Conservation (phyloP, 2,888 invertebrate genomes). For the Zaprionus bogoriensis region DNA sequence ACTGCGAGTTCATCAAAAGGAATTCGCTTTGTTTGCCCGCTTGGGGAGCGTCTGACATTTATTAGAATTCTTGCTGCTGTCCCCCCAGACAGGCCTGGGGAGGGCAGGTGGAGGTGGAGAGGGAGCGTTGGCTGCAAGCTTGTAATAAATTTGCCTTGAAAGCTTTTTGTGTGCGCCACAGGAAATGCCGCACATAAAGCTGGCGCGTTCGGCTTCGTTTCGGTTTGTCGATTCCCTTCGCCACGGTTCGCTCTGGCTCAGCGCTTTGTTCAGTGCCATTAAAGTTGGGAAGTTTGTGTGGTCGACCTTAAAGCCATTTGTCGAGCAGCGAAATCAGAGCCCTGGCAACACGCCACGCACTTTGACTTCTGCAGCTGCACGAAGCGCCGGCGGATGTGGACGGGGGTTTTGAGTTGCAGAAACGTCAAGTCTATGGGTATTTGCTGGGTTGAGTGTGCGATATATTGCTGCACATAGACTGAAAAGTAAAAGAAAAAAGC, state of each 20-base stretch:
- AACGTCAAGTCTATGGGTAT: not conserved
- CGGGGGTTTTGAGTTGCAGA: not conserved
- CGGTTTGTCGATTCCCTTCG: slow-evolving; percentile 63
- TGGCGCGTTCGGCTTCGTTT: slow-evolving; percentile 51
- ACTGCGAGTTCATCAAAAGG: slow-evolving; percentile 79
- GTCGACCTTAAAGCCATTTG: slow-evolving; percentile 70
- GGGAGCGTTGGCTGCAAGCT: slow-evolving; percentile 2
- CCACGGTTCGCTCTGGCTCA: slow-evolving; percentile 7
- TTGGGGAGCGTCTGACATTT: slow-evolving; percentile 71
- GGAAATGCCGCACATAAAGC: slow-evolving; percentile 41
- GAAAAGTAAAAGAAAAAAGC: not conserved
- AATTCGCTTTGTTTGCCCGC: slow-evolving; percentile 58
- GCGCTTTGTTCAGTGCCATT: slow-evolving; percentile 33
- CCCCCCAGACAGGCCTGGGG: not conserved
- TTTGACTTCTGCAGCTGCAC: slow-evolving; percentile 67
- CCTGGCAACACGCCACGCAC: slow-evolving; percentile 53
- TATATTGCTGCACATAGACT: not conserved
- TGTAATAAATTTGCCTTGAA: slow-evolving; percentile 58
- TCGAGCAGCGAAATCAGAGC: slow-evolving; percentile 64
- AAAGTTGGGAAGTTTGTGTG: slow-evolving; percentile 53
- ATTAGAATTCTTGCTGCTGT: slow-evolving; percentile 69
- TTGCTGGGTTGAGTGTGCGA: not conserved
- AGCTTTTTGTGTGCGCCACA: slow-evolving; percentile 56
- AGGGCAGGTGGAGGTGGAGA: not conserved
- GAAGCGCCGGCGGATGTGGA: not conserved